Evolutionary conservation across 2,888 invertebrate species (phyloP).

Genomic region (Caenorhabditis afra): DNA sequence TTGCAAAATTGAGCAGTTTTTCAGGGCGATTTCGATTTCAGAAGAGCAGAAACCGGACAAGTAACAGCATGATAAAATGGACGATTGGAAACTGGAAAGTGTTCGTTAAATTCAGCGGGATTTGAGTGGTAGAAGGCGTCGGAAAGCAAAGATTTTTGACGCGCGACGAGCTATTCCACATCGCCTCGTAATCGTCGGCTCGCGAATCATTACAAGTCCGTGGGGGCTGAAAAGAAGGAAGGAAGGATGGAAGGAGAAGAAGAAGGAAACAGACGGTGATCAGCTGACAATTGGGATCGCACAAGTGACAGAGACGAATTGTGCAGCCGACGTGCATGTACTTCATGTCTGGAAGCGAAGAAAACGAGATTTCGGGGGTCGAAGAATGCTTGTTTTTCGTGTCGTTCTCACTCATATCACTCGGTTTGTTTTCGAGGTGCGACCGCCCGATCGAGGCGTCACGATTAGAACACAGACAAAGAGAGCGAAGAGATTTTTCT

Average conservation of each 20-base stretch:
- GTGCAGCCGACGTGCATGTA: slow-evolving; percentile 63
- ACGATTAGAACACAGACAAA: neutral
- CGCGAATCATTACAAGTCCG: slow-evolving; percentile 51
- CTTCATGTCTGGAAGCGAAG: slow-evolving; percentile 52
- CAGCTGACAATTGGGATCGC: slow-evolving; percentile 59
- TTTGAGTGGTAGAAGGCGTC: slow-evolving; percentile 28
- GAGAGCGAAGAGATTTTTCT: too few species aligned
- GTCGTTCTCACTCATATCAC: neutral
- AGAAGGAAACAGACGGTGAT: slow-evolving; percentile 55
- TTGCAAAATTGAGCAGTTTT: slow-evolving; percentile 7
- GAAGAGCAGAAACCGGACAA: slow-evolving; percentile 11
- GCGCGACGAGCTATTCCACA: slow-evolving; percentile 58
- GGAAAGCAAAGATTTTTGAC: slow-evolving; percentile 50
- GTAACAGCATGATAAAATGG: slow-evolving; percentile 22
- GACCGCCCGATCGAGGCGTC: neutral
- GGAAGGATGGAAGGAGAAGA: neutral
- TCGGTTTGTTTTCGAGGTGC: slow-evolving; percentile 26
- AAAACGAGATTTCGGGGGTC: neutral
- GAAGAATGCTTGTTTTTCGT: slow-evolving; percentile 9
- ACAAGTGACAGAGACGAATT: slow-evolving; percentile 63
- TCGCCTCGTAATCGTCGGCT: slow-evolving; percentile 50
- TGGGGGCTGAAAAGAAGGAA: slow-evolving; percentile 47
- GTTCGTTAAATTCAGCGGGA: slow-evolving; percentile 1
- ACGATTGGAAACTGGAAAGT: neutral
- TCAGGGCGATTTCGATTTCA: neutral